phyloP scores from a whole-genome alignment of 1,140 invertebrate genomes.

The Neuroterus valhalla region DNA sequence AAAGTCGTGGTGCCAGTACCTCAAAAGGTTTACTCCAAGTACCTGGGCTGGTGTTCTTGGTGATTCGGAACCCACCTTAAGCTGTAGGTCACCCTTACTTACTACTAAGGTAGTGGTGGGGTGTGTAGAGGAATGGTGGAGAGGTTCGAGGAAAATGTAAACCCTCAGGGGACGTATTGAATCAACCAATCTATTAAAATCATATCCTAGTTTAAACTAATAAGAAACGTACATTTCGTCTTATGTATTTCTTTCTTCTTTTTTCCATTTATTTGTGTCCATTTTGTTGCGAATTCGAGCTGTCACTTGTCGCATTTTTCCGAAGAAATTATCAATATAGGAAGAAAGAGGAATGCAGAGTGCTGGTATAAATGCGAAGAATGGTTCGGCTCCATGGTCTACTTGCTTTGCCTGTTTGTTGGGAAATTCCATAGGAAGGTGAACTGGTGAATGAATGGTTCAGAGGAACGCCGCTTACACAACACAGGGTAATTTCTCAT shows the following conservation, averaged over 20 bases:
- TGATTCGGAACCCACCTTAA: too few species aligned
- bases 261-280: neutral
- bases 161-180: too few species aligned
- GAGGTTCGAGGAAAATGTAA: too few species aligned
- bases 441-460: neutral
- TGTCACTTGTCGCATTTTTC: constrained; percentile 7
- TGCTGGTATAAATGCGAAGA: constrained; percentile 23
- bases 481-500: constrained; percentile 1
- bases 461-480: constrained; percentile 1
- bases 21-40: too few species aligned
- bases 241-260: neutral
- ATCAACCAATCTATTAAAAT: too few species aligned
- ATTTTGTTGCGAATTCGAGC: neutral
- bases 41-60: too few species aligned
- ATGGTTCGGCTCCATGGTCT: neutral
- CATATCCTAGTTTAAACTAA: too few species aligned
- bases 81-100: too few species aligned
- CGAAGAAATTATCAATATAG: constrained; percentile 14
- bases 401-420: constrained; percentile 12
- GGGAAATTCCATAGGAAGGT: neutral
- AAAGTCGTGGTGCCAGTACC: too few species aligned
- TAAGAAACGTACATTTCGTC: neutral
- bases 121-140: too few species aligned
- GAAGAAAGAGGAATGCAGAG: neutral
- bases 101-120: too few species aligned